Percentiles rank a stretch among this genome's conserved stretches.
Evolutionary conservation across 2,113 vertebrate species (phyloP).

Genomic region (Entelurus aequoreus): DNA sequence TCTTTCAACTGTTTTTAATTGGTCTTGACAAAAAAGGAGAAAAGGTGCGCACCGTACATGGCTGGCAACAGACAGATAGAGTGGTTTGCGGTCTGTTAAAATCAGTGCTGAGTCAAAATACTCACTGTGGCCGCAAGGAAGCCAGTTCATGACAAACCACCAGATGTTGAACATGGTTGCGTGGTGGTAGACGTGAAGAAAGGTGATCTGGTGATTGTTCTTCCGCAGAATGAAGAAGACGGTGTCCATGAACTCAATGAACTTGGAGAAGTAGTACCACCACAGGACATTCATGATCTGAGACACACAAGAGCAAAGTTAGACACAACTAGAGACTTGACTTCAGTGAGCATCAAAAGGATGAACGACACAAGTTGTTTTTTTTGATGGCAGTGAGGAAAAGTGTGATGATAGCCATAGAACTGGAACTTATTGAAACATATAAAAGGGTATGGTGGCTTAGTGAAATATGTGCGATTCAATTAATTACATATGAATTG

Average conservation of each 20-base stretch:
- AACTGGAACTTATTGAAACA: too few relatives aligned
- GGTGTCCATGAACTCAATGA: conserved; percentile 99
- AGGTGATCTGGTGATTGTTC: conserved; percentile 93
- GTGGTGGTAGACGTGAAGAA: conserved; percentile 95
- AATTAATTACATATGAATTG: too few relatives aligned
- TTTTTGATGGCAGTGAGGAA: too few relatives aligned
- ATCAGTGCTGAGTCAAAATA: conserved; percentile 39
- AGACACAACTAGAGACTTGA: not conserved
- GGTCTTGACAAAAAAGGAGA: too few relatives aligned
- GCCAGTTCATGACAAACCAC: conserved; percentile 99
- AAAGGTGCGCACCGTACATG: too few relatives aligned
- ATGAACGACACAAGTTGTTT: not conserved
- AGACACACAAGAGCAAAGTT: not conserved
- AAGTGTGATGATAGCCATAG: too few relatives aligned
- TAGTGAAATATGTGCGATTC: too few relatives aligned
- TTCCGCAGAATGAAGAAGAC: conserved; percentile 97
- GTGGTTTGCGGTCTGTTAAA: too few relatives aligned
- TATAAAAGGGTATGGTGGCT: too few relatives aligned
- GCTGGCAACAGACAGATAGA: too few relatives aligned
- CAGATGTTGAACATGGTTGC: conserved; percentile 93
- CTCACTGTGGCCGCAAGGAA: conserved; percentile 97
- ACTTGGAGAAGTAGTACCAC: conserved; percentile 99
- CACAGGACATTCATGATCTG: conserved; percentile 88
- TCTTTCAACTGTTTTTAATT: too few relatives aligned
- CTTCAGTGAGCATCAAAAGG: not conserved